Evolutionary conservation across 2,888 invertebrate species (phyloP).

Genomic region (Ornithoptera priamus): DNA sequence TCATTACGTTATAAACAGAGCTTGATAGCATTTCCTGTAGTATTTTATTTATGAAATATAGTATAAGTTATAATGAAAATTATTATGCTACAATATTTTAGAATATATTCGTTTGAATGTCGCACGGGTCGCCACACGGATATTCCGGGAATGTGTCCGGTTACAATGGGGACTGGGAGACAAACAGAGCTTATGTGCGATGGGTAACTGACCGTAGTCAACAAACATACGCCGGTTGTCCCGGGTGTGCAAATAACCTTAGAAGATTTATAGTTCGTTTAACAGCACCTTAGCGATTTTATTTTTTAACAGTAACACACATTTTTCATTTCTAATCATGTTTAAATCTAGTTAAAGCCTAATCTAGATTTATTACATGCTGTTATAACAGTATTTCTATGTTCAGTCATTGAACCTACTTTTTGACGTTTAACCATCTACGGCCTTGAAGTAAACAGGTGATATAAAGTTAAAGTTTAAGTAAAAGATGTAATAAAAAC

Average conservation of each 20-base stretch:
- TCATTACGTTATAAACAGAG: no score
- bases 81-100: not conserved
- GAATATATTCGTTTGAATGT: not conserved
- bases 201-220: constrained; percentile 75
- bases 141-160: constrained; percentile 45
- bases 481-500: not conserved
- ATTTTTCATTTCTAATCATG: not conserved
- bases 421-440: no score
- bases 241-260: constrained; percentile 42
- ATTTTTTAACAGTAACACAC: not conserved
- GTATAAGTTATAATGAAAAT: not conserved
- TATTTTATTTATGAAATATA: no score
- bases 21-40: no score
- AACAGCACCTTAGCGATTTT: constrained; percentile 35
- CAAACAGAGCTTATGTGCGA: constrained; percentile 65
- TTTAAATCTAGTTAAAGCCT: not conserved
- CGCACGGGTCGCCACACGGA: constrained; percentile 1
- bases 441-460: no score
- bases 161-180: constrained; percentile 46
- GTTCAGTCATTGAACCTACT: no score
- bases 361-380: no score
- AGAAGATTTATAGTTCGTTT: constrained; percentile 59
- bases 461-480: no score
- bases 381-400: no score
- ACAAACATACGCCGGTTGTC: constrained; percentile 59